Base-by-base conservation (phyloP, 1,140 invertebrate species). In the Paramacrobiotus metropolitanus region DNA sequence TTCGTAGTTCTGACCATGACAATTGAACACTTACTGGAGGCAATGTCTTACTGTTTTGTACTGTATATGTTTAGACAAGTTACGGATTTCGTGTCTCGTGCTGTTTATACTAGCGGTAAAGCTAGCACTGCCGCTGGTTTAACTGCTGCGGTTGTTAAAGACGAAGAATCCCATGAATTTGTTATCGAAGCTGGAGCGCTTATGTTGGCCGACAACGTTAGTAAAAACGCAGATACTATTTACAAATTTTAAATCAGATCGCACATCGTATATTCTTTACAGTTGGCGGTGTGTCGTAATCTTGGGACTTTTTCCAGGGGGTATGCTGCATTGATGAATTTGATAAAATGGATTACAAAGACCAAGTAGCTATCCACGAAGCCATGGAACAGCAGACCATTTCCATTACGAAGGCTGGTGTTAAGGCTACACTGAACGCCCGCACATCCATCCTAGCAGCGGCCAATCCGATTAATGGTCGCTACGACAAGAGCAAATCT, bases 331-430 rank as follows among this genome's bases (percentile, higher is more conserved):
- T 99, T 67, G 94, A 99, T 71, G 94, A 98, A 76, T 98, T 99
- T 75, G 95, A 99, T 70, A 98, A 99, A 77, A 99, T 99, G 95
- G 94, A 98, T 72, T 78, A 79, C 1, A 81, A 82, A 63, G 94
- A 99, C 79, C 93, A 97, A 74, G 92, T 98, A 2, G 94, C 95
- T 29, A 98, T 96, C 70, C 94, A 99, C 74, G 95, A 99, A 78
- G 95, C 94, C 59, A 99, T 99, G 95, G 95, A 99, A 79, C 95
- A 99, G 70, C 95, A 99, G 74, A 98, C 94, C 0, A 98, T 99
- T 69, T 95, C 92, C 1, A 82, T 99, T 60, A 93, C 95, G 0
- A 97, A 98, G 79, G 94, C 95, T 61, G 94, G 94, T 59, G 89
- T 99, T 0, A 82, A 91, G 70, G 79, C 95, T 1, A 97, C 94